Evolutionary conservation across 2,888 invertebrate genomes (phyloP).

Genomic region (Hymenopus coronatus): DNA sequence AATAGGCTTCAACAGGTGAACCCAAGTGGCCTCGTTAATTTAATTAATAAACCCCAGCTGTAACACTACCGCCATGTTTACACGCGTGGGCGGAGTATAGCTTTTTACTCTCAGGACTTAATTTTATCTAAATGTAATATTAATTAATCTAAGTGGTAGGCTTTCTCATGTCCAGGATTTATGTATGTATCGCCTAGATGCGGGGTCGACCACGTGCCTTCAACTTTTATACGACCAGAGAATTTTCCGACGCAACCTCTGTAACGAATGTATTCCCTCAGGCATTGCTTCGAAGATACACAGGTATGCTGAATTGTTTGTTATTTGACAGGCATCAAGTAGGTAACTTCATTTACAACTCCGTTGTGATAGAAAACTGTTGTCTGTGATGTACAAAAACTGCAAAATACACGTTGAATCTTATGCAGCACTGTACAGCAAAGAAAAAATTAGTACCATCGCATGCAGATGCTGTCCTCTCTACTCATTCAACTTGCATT

Average conservation of each 20-base stretch:
- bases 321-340: no score
- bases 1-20: neutral
- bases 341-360: no score
- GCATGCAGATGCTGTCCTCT: no score
- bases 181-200: neutral
- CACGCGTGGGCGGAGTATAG: neutral
- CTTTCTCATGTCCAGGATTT: neutral
- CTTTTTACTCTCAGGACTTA: neutral
- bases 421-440: no score
- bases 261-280: neutral
- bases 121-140: constrained; percentile 8
- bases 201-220: neutral
- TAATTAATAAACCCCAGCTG: constrained; percentile 2
- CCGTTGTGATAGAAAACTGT: no score
- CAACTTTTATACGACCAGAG: neutral
- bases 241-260: neutral
- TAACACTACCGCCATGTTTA: neutral
- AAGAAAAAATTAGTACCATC: no score
- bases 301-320: neutral
- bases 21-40: neutral
- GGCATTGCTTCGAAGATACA: no score
- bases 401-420: no score
- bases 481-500: no score
- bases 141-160: constrained; percentile 10
- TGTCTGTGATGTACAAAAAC: no score